Evolutionary conservation across 1,140 invertebrate genomes (phyloP).

Genomic region (Bombyx mori): DNA sequence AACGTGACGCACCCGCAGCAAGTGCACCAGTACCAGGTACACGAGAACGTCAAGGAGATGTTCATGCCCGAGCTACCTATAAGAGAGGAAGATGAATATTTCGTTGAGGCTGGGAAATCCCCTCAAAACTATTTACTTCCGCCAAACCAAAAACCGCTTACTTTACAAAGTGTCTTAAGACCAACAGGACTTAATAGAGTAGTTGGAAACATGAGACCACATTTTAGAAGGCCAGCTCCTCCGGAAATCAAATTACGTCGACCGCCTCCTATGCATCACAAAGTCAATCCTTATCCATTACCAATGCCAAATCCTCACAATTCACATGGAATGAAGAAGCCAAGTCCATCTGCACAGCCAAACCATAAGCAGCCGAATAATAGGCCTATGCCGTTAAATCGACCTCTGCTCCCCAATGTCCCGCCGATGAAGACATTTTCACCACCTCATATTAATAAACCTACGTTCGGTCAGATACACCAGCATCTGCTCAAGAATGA

Average conservation of each 20-base stretch:
- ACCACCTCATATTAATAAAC: constrained; percentile 36
- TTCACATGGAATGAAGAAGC: constrained; percentile 46
- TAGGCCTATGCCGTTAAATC: constrained; percentile 30
- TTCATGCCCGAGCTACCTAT: constrained; percentile 44
- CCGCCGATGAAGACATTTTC: constrained; percentile 50
- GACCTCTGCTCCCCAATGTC: constrained; percentile 34
- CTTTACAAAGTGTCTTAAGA: constrained; percentile 61
- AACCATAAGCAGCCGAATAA: constrained; percentile 35
- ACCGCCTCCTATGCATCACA: constrained; percentile 43
- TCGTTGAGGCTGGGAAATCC: constrained; percentile 27
- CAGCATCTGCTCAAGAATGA: constrained; percentile 16
- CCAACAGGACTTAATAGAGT: constrained; percentile 43
- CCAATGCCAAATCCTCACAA: constrained; percentile 45
- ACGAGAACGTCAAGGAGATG: constrained; percentile 42
- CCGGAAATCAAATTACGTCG: constrained; percentile 63
- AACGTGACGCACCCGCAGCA: constrained; percentile 22
- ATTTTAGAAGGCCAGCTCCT: constrained; percentile 51
- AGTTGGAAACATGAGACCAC: constrained; percentile 41
- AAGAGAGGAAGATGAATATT: constrained; percentile 51
- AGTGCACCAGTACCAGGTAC: constrained; percentile 41
- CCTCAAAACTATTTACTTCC: constrained; percentile 50
- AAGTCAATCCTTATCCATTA: constrained; percentile 46
- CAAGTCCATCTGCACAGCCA: constrained; percentile 27
- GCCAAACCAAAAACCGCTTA: constrained; percentile 57
- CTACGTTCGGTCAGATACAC: constrained; percentile 28